phyloP scores from a whole-genome alignment of 2,113 vertebrate species.

The Collichthys lucidus region DNA sequence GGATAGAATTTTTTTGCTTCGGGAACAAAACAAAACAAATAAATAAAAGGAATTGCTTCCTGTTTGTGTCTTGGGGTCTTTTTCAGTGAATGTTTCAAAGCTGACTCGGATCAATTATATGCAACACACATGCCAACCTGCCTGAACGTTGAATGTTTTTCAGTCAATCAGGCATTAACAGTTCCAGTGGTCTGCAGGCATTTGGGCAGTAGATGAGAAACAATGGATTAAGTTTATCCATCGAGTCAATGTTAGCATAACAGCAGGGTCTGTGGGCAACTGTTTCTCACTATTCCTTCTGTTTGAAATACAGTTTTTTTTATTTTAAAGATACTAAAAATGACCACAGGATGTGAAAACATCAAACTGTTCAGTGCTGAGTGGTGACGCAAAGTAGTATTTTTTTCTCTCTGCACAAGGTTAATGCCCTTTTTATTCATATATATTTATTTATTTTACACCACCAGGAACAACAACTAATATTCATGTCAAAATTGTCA shows the following conservation, averaged over 20 bases:
- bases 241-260: slow-evolving; percentile 9
- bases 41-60: not conserved
- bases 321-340: slow-evolving; percentile 6
- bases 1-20: slow-evolving; percentile 26
- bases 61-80: slow-evolving; percentile 2
- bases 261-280: not conserved
- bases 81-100: slow-evolving; percentile 11
- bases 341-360: slow-evolving; percentile 17
- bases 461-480: slow-evolving; percentile 53
- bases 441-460: slow-evolving; percentile 50
- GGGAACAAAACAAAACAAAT: not conserved
- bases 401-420: slow-evolving; percentile 16
- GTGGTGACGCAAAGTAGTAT: not conserved
- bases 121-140: slow-evolving; percentile 28
- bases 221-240: slow-evolving; percentile 8
- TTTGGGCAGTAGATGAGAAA: slow-evolving; percentile 27
- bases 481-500: slow-evolving; percentile 37
- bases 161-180: slow-evolving; percentile 25
- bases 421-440: slow-evolving; percentile 44
- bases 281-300: slow-evolving; percentile 10
- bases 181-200: slow-evolving; percentile 28
- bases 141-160: not conserved
- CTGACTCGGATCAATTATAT: slow-evolving; percentile 32
- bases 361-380: not conserved
- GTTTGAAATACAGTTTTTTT: not conserved